Percentiles rank a stretch among this genome's conserved stretches.
Evolutionary conservation across 2,113 vertebrate genomes (phyloP).

Genomic region (Cottus gobio): DNA sequence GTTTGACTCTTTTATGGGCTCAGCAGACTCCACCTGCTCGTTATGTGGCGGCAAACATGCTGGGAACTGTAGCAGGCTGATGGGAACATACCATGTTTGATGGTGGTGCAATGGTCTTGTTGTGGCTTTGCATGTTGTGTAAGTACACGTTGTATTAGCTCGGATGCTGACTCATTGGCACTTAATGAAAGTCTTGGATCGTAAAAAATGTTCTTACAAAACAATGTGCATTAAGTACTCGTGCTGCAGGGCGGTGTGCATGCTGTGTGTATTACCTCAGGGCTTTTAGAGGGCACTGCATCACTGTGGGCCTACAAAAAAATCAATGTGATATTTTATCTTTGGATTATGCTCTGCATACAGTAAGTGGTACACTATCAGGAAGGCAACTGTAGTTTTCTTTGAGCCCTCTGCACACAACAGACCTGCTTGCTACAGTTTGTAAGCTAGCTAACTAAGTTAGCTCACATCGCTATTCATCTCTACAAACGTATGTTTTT

Average conservation of each 20-base stretch:
- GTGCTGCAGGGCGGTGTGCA: not conserved
- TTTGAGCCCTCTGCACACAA: too few species aligned
- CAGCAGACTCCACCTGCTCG: constrained; percentile 20
- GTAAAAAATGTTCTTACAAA: not conserved
- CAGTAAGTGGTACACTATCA: too few species aligned
- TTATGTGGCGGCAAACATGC: constrained; percentile 23
- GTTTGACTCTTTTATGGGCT: not conserved
- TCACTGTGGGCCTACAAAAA: not conserved
- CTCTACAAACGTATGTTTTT: too few species aligned
- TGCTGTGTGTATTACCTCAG: too few species aligned
- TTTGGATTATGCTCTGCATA: too few species aligned
- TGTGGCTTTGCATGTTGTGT: not conserved
- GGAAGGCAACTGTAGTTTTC: too few species aligned
- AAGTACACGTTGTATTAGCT: not conserved
- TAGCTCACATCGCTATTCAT: too few species aligned
- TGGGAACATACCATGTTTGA: not conserved
- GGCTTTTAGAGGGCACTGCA: not conserved
- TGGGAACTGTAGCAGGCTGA: not conserved
- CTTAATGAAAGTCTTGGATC: not conserved
- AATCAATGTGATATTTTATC: not conserved
- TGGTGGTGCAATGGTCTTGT: not conserved
- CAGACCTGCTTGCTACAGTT: too few species aligned
- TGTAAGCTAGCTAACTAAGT: too few species aligned
- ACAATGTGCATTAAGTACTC: not conserved
- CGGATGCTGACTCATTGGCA: not conserved